Evolutionary conservation across 1,140 invertebrate species (phyloP).

Genomic region (Monomorium pharaonis): DNA sequence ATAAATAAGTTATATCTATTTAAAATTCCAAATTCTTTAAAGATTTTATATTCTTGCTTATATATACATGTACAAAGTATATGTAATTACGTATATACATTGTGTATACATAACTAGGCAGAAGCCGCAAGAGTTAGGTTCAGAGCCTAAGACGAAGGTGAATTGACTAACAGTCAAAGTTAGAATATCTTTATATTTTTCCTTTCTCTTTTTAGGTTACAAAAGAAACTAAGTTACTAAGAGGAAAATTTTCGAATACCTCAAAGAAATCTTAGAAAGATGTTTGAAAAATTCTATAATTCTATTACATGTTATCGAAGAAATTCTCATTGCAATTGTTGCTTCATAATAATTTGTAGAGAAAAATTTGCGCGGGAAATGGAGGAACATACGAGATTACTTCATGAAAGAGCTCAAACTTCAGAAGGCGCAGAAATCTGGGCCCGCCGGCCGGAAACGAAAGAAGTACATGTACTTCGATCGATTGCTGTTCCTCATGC

Average conservation of each 20-base stretch:
- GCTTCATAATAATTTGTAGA: constrained; percentile 71
- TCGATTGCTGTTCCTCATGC: constrained; percentile 79
- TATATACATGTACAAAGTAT: no score
- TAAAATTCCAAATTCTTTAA: no score
- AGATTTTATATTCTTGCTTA: no score
- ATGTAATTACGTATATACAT: no score
- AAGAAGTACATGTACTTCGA: constrained; percentile 81
- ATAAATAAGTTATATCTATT: no score
- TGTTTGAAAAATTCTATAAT: neutral
- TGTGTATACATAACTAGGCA: no score
- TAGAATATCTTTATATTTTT: no score
- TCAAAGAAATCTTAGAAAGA: neutral
- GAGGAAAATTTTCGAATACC: neutral
- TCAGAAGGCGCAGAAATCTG: constrained; percentile 68
- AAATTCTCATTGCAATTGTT: neutral
- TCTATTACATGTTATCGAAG: neutral
- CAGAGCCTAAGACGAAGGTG: no score
- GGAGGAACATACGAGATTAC: constrained; percentile 82
- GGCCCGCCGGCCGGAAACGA: constrained; percentile 71
- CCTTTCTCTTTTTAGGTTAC: no score
- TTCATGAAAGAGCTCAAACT: constrained; percentile 82
- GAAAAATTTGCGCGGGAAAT: constrained; percentile 79
- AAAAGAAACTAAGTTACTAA: no score
- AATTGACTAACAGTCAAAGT: neutral
- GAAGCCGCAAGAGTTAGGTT: no score